Conservation (phyloP, 1,140 invertebrate genomes). For the Neodiprion fabricii region DNA sequence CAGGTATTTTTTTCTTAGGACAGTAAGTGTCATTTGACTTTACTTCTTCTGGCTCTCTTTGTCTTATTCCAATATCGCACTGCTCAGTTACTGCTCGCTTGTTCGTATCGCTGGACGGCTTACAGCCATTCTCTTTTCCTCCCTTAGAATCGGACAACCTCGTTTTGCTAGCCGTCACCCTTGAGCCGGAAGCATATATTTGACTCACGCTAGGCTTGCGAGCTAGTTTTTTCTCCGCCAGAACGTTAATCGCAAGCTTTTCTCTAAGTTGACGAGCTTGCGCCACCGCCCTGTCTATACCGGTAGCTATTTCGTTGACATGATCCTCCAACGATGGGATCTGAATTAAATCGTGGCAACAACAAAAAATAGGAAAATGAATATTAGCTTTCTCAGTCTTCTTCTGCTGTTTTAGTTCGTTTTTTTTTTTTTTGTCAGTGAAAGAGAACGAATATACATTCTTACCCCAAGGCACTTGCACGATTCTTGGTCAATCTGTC, state of each 20-base stretch:
- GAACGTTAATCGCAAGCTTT: slow-evolving; percentile 24
- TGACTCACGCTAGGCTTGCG: slow-evolving; percentile 9
- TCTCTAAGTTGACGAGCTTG: slow-evolving; percentile 47
- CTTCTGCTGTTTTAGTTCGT: too few species aligned
- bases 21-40: too few species aligned
- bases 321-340: slow-evolving; percentile 7
- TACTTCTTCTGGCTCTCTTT: too few species aligned
- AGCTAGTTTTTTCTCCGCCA: slow-evolving; percentile 20
- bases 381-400: too few species aligned
- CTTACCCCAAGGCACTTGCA: slow-evolving; percentile 53
- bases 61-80: too few species aligned
- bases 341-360: not conserved
- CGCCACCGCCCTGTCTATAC: slow-evolving; percentile 43
- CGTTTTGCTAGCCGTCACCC: not conserved
- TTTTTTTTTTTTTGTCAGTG: not conserved
- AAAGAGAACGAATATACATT: slow-evolving; percentile 17
- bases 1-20: not conserved
- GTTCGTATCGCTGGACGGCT: too few species aligned
- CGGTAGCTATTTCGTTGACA: slow-evolving; percentile 39
- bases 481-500: slow-evolving; percentile 31
- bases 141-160: not conserved
- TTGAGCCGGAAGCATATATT: not conserved
- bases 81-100: too few species aligned
- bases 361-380: not conserved
- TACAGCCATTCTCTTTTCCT: not conserved